These are phyloP conservation scores for Molossus alvarezi DNA, from an alignment of 2,797 vertebrate genomes.

Conservation along the genomic window DNA sequence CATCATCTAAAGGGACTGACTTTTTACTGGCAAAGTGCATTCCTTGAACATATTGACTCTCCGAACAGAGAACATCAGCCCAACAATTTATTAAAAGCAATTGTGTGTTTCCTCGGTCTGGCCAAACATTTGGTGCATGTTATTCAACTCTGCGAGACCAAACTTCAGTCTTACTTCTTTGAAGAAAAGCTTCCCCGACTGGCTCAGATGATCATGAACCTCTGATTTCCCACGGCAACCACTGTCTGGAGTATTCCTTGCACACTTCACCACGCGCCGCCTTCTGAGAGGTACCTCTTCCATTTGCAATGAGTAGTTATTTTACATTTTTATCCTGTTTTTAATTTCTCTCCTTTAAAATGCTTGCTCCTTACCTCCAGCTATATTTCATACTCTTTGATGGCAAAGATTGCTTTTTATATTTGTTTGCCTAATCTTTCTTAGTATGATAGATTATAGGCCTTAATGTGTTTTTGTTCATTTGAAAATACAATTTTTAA, in stretches of 20 bases:
- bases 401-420: background rate
- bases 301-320: background rate
- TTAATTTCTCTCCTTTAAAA: slow-evolving; percentile 43
- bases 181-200: slow-evolving; percentile 32
- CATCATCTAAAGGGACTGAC: background rate
- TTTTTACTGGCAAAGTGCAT: slow-evolving; percentile 70
- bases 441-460: background rate
- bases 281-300: background rate
- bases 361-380: background rate
- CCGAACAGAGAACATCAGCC: slow-evolving; percentile 68
- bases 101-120: slow-evolving; percentile 75
- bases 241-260: background rate
- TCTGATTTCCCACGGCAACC: background rate
- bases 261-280: background rate
- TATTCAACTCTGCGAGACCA: slow-evolving; percentile 73
- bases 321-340: slow-evolving; percentile 38
- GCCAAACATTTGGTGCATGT: slow-evolving; percentile 85
- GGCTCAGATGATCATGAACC: background rate
- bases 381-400: background rate
- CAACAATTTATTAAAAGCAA: slow-evolving; percentile 85
- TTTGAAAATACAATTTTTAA: slow-evolving; percentile 31
- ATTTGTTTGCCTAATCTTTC: slow-evolving; percentile 9
- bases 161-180: slow-evolving; percentile 25
- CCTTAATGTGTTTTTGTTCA: slow-evolving; percentile 28
- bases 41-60: slow-evolving; percentile 78